Conservation (phyloP, 1,140 invertebrate genomes). For the Triops longicaudatus region DNA sequence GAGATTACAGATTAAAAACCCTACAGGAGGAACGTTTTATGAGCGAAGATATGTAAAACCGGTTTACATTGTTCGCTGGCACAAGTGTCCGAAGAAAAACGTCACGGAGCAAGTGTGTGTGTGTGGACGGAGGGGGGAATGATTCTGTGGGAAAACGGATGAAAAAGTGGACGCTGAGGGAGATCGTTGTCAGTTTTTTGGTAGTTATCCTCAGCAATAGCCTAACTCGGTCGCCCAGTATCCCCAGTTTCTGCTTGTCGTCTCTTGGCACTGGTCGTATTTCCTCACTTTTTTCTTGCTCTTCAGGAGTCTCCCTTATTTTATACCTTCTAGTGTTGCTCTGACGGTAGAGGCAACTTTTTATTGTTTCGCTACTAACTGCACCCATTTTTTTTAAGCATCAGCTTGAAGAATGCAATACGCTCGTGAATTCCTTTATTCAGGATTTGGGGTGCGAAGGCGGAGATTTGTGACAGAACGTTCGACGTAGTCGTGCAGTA, state of each 20-base stretch:
- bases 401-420: too few species aligned
- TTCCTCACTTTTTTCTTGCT: not conserved
- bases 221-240: not conserved
- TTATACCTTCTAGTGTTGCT: not conserved
- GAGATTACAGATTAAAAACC: not conserved
- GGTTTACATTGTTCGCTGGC: slow-evolving; percentile 1
- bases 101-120: not conserved
- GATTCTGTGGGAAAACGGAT: not conserved
- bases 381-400: not conserved
- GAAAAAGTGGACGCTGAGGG: not conserved
- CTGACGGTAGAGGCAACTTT: not conserved
- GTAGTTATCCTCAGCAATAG: slow-evolving; percentile 15
- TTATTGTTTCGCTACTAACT: not conserved
- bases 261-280: not conserved
- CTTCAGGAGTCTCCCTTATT: not conserved
- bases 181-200: slow-evolving; percentile 11
- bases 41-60: not conserved
- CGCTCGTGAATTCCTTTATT: too few species aligned
- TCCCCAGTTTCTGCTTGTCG: slow-evolving; percentile 10
- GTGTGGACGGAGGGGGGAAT: not conserved
- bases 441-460: too few species aligned
- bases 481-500: too few species aligned
- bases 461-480: too few species aligned
- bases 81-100: not conserved
- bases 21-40: not conserved